Base-by-base conservation (phyloP, 1,140 invertebrate species). In the Bombus difficillimus region DNA sequence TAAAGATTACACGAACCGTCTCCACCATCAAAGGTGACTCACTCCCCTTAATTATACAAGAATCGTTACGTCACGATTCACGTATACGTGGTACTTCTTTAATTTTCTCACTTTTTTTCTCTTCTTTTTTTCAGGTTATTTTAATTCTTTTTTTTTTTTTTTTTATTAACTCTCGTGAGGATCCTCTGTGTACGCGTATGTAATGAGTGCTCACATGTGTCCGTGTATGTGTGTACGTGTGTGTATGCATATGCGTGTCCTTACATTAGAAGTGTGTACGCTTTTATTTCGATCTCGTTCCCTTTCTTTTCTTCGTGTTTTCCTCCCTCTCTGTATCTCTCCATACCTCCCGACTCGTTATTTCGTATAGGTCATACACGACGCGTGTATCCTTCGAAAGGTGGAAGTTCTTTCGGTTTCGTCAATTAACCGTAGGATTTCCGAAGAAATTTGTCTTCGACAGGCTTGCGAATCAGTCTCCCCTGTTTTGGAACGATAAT, bases 391-490 rank as follows among this genome's bases (percentile, higher is more conserved):
- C n/a, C 34, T 59, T 64, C 68, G n/a, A 69, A 75, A 83, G 71
- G 62, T 75, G 69, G 71, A 81, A 62, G 25, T 53, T 85, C 34
- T 32, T 59, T n/a, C 34, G 9, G 66, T 13, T 85, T 64, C 71
- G 77, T 82, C 85, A 89, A 90, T 84, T 87, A 89, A 87, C 72
- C 81, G 78, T 39, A 86, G 77, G 78, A 83, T 64, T 87, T 43
- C 69, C 75, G n/a, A 37, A 85, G 81, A 87, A 85, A 84, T 81
- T n/a, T 28, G 59, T 68, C n/a, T n/a, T n/a, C 75, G 66, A 62
- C 81, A 66, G 25, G 4, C 43, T 59, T n/a, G 43, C 64, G 47
- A 81, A 73, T 73, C 62, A 73, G 41, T 18, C 13, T 28, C 28
- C n/a, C 66, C 43, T 43, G 6, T 34, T 59, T 37, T n/a, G 47